Evolutionary conservation across 2,797 vertebrate genomes (phyloP), one percentile per base, ranked within the genome.

Genomic region (Anguilla anguilla): DNA sequence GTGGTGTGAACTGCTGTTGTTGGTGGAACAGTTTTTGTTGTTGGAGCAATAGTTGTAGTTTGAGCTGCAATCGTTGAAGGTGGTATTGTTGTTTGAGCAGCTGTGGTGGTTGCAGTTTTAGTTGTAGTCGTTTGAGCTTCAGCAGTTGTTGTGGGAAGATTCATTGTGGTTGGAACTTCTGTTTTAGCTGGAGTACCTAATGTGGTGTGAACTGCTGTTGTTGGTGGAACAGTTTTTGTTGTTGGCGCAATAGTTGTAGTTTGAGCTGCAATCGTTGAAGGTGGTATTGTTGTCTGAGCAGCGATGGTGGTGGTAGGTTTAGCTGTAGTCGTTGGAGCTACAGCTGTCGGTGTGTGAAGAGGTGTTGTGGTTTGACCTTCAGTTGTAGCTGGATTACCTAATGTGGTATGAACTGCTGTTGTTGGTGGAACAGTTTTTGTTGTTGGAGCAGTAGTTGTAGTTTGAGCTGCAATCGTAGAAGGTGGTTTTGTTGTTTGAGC

Each of bases 41-140:
- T 43, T 0, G 39, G 39, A 43, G 15, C 0, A 1, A 1, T 9
- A 0, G 1, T 59, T 64, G 59, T 64, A 22, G 59, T 6, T 6
- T 0, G 0, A 64, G 0, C 7, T 13, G 0, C 7, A 0, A 0
- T 53, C 11, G 51, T 53, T 13, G 51, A 1, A 10, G 10, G 51
- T 10, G 9, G 6, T 53, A 0, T 10, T 10, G 51, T 53, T 10
- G 51, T 53, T 43, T n/a, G n/a, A 17, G 57, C 57, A 1, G 4
- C 3, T 25, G 6, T 64, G 19, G 22, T 22, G 0, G 17, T n/a
- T 5, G 0, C 1, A 31, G 0, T 2, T 72, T 11, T 17, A 2
- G 17, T 25, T 25, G 22, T 64, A 3, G 59, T 64, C 5, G 13
- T 25, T 0, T 1, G 59, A 61, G 59, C 19, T 3, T 0, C 17